These are phyloP conservation scores for Agapostemon virescens DNA, from an alignment of 2,888 invertebrate genomes.

Conservation along the genomic window DNA sequence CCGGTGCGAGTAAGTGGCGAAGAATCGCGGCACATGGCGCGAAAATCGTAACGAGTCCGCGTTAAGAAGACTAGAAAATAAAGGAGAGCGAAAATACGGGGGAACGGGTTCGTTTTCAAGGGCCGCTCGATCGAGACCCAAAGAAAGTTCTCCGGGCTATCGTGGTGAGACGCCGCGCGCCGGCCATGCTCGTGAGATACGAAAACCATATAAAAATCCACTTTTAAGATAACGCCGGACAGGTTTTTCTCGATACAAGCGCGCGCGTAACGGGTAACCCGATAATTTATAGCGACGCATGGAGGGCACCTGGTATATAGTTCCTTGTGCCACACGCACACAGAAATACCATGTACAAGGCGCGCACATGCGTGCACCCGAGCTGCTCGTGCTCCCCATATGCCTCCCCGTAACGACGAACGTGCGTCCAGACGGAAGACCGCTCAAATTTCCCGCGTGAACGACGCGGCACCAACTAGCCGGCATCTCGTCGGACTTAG, in stretches of 20 bases:
- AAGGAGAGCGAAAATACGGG: background rate
- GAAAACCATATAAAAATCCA: slow-evolving; percentile 57
- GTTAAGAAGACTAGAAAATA: background rate
- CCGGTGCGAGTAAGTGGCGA: background rate
- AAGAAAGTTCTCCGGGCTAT: slow-evolving; percentile 17
- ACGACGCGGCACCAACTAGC: slow-evolving; percentile 59
- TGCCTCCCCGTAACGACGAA: slow-evolving; percentile 62
- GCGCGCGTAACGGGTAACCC: slow-evolving; percentile 65
- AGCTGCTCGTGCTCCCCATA: slow-evolving; percentile 54
- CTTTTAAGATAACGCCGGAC: slow-evolving; percentile 58
- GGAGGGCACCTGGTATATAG: slow-evolving; percentile 63
- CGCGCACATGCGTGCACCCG: slow-evolving; percentile 22
- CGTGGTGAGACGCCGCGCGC: background rate
- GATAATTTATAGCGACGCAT: slow-evolving; percentile 67
- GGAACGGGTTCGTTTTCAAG: background rate
- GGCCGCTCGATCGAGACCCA: slow-evolving; percentile 1
- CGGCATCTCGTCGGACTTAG: slow-evolving; percentile 42
- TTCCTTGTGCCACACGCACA: slow-evolving; percentile 38
- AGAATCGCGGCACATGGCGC: no score
- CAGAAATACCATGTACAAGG: background rate
- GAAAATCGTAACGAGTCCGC: background rate
- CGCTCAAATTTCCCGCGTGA: slow-evolving; percentile 70
- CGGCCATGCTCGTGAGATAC: slow-evolving; percentile 19
- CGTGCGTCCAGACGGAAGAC: slow-evolving; percentile 66
- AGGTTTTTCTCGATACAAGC: slow-evolving; percentile 60